Evolutionary conservation across 2,797 vertebrate genomes (phyloP).

Genomic region (Falco concolor): DNA sequence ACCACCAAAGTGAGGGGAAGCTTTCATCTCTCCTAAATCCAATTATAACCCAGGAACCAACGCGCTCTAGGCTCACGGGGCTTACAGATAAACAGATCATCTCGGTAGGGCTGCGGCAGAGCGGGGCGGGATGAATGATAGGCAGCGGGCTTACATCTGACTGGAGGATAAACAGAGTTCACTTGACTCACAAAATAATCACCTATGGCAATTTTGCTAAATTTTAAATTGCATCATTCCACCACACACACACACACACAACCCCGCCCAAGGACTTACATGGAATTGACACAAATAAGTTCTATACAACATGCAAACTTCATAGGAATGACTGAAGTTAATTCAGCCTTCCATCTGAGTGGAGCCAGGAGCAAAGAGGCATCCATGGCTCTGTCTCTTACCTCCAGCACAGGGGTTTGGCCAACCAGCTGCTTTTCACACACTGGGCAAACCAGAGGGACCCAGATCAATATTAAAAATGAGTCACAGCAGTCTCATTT

Average conservation of each 20-base stretch:
- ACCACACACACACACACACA: too few relatives aligned
- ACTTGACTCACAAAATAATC: neutral
- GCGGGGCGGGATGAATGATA: neutral
- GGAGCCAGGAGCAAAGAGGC: neutral
- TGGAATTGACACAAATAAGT: neutral
- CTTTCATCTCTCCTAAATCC: neutral
- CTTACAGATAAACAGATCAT: neutral
- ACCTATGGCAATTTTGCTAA: neutral
- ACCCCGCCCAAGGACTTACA: neutral
- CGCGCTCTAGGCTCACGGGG: neutral
- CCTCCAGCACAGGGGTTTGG: neutral
- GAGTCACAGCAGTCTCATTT: neutral
- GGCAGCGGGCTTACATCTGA: neutral
- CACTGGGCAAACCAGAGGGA: neutral
- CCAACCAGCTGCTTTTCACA: neutral
- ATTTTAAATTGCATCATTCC: neutral
- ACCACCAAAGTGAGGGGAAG: neutral
- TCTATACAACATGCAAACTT: neutral
- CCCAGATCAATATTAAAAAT: rapidly evolving
- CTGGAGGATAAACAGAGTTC: neutral
- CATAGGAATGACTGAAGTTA: neutral
- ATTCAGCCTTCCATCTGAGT: neutral
- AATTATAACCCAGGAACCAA: neutral
- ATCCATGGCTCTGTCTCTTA: neutral
- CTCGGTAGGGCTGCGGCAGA: neutral